A percentile compares a stretch with the other conserved stretches of the same genome.
Conservation (phyloP, 2,888 invertebrate species). For the Lysandra coridon region DNA sequence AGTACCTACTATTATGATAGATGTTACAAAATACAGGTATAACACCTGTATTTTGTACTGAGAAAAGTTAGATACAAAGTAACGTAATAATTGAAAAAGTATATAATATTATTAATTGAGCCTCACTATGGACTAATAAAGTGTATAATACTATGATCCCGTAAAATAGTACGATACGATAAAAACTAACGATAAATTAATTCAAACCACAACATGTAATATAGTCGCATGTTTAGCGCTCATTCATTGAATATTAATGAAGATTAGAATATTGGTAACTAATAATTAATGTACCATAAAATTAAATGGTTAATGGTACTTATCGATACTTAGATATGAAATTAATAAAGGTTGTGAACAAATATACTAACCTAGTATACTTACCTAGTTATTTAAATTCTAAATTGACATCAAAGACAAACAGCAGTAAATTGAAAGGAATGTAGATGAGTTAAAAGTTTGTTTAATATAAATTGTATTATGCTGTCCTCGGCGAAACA, state of each 20-base stretch:
- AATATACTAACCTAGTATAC: neutral
- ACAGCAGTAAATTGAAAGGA: too few relatives aligned
- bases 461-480: too few relatives aligned
- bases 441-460: too few relatives aligned
- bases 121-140: neutral
- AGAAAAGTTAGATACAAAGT: neutral
- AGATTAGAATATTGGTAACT: neutral
- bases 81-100: neutral
- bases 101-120: neutral
- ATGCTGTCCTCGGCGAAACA: too few relatives aligned
- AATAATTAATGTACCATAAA: constrained; percentile 7
- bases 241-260: neutral
- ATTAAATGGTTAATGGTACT: constrained; percentile 10
- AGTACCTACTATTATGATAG: too few relatives aligned
- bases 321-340: constrained; percentile 8
- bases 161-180: constrained; percentile 2
- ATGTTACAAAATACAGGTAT: too few relatives aligned
- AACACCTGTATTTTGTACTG: too few relatives aligned
- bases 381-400: neutral
- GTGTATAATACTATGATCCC: constrained; percentile 8
- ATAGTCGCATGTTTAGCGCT: neutral
- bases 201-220: neutral
- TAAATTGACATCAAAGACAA: neutral
- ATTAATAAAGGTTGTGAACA: neutral
- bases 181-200: constrained; percentile 3